Base-by-base conservation (phyloP, 1,140 invertebrate species). In the Drosophila mayri region DNA sequence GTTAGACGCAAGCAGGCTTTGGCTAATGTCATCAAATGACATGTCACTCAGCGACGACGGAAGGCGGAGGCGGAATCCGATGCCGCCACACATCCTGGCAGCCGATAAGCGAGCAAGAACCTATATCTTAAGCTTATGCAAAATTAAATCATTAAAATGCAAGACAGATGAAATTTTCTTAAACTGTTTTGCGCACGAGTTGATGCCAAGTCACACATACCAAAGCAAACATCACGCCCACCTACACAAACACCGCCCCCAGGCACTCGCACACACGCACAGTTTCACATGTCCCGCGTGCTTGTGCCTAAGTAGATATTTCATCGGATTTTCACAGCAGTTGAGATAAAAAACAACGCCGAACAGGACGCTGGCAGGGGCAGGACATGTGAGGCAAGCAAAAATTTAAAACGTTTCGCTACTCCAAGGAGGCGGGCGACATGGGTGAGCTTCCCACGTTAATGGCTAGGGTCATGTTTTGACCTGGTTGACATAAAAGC, bases 121-220 rank as follows among this genome's bases (percentile, higher is more conserved):
- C 20, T 28, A 38, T 55, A 55, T 55, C 52, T 38, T 66, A 77
- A 80, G 81, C 81, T 81, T 81, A 85, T 85, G 81, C 81, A 85
- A 85, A 85, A 85, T 85, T 85, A 85, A 85, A 85, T 85, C 81
- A 85, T 85, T 85, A 85, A 81, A 85, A 85, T 85, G 81, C 81
- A 78, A 77, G 81, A 63, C 81, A 85, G 81, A 85, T 81, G 67
- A 80, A 79, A 77, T 78, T 81, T 84, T 85, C 73, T 73, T 85
- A 85, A 85, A 85, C 81, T 85, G 81, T 85, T 85, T 81, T 85
- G 81, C 81, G 81, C 81, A 85, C 77, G 81, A 85, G 60, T 81
- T 85, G 81, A 81, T 66, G 52, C 58, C 50, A 78, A 78, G 58
- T 71, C 59, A 70, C 76, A 78, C 57, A 76, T 68, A 68, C 73